Conservation (phyloP, 2,888 invertebrate genomes). For the Sinelater perroti region DNA sequence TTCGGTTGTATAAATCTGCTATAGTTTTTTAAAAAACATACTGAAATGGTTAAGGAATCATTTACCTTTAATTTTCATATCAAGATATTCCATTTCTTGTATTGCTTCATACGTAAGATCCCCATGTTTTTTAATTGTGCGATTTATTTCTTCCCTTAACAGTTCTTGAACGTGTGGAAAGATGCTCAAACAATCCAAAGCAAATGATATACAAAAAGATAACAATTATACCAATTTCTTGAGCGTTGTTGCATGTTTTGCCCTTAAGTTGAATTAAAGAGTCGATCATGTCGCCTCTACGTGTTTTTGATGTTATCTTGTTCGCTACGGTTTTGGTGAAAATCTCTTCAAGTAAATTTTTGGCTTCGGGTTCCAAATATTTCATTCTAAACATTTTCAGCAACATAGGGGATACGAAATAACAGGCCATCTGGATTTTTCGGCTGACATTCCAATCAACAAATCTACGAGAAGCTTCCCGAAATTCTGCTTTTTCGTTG, state of each 20-base stretch:
- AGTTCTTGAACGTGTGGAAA: neutral
- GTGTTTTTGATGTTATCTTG: conserved; percentile 41
- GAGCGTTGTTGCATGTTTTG: neutral
- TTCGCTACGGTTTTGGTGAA: conserved; percentile 49
- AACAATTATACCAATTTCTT: neutral
- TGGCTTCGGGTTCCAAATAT: conserved; percentile 46
- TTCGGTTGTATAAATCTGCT: too few relatives aligned
- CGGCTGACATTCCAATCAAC: conserved; percentile 49
- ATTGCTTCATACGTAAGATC: neutral
- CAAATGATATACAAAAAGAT: neutral
- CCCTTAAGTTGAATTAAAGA: conserved; percentile 32
- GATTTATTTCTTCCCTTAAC: neutral
- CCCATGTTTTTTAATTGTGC: neutral
- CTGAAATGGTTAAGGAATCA: too few relatives aligned
- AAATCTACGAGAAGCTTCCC: conserved; percentile 51
- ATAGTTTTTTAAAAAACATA: too few relatives aligned
- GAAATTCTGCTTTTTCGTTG: conserved; percentile 55
- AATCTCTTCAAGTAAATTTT: conserved; percentile 47
- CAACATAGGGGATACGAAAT: conserved; percentile 47
- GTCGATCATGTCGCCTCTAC: conserved; percentile 55
- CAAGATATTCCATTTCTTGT: neutral
- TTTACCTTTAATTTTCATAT: neutral
- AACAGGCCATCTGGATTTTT: conserved; percentile 45
- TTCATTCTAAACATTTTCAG: conserved; percentile 46
- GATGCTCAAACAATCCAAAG: too few relatives aligned